Percentiles rank a stretch among this genome's conserved stretches.
Conservation (phyloP, 2,888 invertebrate genomes). For the Drosophila subquinaria region DNA sequence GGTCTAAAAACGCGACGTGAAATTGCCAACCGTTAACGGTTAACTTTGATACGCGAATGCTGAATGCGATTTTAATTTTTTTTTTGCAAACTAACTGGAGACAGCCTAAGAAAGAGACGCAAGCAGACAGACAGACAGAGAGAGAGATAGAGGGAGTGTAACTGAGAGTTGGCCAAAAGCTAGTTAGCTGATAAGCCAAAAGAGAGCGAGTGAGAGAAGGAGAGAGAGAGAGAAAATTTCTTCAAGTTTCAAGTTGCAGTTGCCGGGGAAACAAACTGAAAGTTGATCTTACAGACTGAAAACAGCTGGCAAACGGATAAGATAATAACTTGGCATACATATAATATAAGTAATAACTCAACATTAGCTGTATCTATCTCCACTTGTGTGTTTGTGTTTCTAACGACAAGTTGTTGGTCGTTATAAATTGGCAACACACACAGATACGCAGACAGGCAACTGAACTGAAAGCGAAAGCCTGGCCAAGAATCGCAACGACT, state of each 20-base stretch:
- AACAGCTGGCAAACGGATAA: slow-evolving; percentile 53
- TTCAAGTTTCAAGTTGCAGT: slow-evolving; percentile 27
- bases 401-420: slow-evolving; percentile 16
- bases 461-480: slow-evolving; percentile 52
- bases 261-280: slow-evolving; percentile 26
- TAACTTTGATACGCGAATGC: slow-evolving; percentile 76
- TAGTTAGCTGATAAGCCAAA: slow-evolving; percentile 43
- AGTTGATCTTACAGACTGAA: slow-evolving; percentile 41
- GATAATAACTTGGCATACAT: slow-evolving; percentile 32
- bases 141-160: slow-evolving; percentile 5
- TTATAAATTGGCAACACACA: slow-evolving; percentile 16
- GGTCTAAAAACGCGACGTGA: slow-evolving; percentile 22
- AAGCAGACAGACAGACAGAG: slow-evolving; percentile 15
- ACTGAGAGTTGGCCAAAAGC: slow-evolving; percentile 30
- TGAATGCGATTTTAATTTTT: slow-evolving; percentile 20
- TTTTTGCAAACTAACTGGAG: slow-evolving; percentile 23
- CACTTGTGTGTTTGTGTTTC: slow-evolving; percentile 14
- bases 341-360: slow-evolving; percentile 9
- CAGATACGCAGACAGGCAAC: slow-evolving; percentile 10
- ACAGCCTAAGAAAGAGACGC: not conserved
- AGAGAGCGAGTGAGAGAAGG: slow-evolving; percentile 1
- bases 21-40: slow-evolving; percentile 73
- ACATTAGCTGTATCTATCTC: slow-evolving; percentile 9
- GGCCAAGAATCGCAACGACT: slow-evolving; percentile 48
- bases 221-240: slow-evolving; percentile 14